These are phyloP conservation scores for Gari tellinella DNA, from an alignment of 2,888 invertebrate species.

Conservation along the genomic window DNA sequence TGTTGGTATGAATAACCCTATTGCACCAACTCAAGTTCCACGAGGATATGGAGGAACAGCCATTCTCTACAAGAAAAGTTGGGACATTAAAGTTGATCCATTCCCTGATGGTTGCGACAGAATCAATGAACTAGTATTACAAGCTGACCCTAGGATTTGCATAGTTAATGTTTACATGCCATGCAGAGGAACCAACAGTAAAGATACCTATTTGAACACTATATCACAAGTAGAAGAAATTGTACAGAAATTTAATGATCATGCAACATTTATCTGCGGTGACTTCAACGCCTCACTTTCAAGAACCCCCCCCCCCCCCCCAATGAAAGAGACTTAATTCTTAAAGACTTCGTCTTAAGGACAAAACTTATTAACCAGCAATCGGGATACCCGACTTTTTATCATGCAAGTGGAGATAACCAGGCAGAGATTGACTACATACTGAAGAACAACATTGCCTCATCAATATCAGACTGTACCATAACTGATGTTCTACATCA, in stretches of 20 bases:
- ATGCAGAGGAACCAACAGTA: background rate
- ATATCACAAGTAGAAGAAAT: background rate
- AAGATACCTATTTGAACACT: background rate
- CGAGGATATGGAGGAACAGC: constrained; percentile 4
- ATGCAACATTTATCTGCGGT: constrained; percentile 1
- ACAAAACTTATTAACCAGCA: background rate
- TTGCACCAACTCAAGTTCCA: background rate
- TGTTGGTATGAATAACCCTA: background rate
- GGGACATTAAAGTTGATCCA: background rate
- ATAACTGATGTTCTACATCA: too few relatives aligned
- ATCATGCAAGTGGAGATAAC: constrained; percentile 2
- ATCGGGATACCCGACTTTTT: background rate
- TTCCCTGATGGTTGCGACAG: background rate
- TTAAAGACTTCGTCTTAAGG: background rate
- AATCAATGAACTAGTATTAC: background rate
- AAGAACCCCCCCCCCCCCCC: background rate
- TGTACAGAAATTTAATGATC: background rate
- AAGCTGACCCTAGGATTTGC: background rate
- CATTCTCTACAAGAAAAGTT: background rate
- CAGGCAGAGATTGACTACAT: constrained; percentile 15
- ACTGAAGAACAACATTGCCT: background rate
- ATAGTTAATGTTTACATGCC: constrained; percentile 1
- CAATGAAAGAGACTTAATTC: background rate
- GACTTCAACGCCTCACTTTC: constrained; percentile 1
- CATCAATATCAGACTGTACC: too few relatives aligned